Base-by-base conservation (phyloP, 2,797 vertebrate genomes). In the Microhierax caerulescens region DNA sequence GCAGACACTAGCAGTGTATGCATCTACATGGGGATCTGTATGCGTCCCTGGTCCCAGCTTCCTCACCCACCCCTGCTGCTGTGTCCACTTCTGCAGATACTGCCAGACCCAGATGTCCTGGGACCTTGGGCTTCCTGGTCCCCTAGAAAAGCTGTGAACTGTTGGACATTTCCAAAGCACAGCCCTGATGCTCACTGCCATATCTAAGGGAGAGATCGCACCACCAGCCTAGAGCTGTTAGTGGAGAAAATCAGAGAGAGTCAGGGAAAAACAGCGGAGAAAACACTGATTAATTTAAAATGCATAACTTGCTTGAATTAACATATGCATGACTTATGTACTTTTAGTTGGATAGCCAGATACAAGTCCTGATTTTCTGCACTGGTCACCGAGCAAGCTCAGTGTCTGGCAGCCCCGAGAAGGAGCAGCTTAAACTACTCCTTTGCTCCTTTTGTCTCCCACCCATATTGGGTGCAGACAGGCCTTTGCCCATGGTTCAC, bases 401-500 rank as follows among this genome's bases (percentile, higher is more conserved):
- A 25, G 41, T 0, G 0, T n/a, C 51, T 93, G 63, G 36, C 11
- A 79, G 24, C n/a, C 25, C 10, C 28, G 30, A 53, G 15, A 22
- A 67, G n/a, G 22, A 59, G 10, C 48, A 92, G 25, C 16, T 28
- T 59, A 36, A 61, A 37, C 50, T 28, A 30, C 5, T 50, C 11
- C 18, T 75, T 72, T 14, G 2, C 14, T 69, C 45, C 41, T 22
- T 54, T 53, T 19, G 13, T 78, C 10, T 7, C 13, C 27, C 57
- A 7, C 50, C 53, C 8, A 0, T 73, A 4, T 57, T 54, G 10
- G 0, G 0, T 63, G 54, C 45, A 68, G 45, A 43, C 18, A 32
- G 28, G 11, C 32, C 23, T 80, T 86, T 84, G 27, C 9, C 22
- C 43, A 0, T 3, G 1, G 6, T 36, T 90, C 74, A 53, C 18